Evolutionary conservation across 2,888 invertebrate genomes (phyloP).

Genomic region (Agrilus mali): DNA sequence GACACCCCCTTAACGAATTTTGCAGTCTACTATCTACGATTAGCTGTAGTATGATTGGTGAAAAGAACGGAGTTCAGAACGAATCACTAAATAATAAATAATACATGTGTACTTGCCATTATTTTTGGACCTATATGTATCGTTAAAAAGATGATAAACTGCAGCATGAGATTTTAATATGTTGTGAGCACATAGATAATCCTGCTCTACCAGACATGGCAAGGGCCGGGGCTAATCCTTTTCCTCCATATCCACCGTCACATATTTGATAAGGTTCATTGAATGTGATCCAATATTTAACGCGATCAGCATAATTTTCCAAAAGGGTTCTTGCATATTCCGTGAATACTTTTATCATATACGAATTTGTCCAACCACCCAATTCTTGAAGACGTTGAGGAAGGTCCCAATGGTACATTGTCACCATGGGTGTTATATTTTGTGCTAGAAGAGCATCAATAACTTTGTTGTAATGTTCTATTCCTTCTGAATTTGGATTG

Average conservation of each 20-base stretch:
- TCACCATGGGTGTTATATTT: slow-evolving; percentile 40
- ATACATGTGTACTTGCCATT: slow-evolving; percentile 11
- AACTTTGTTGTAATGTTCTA: slow-evolving; percentile 61
- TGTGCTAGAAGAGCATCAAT: slow-evolving; percentile 51
- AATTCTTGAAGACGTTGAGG: slow-evolving; percentile 34
- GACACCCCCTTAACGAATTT: too few species aligned
- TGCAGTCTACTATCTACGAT: too few species aligned
- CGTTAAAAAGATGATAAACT: slow-evolving; percentile 29
- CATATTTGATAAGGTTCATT: slow-evolving; percentile 33
- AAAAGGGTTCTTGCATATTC: slow-evolving; percentile 38
- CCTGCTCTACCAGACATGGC: slow-evolving; percentile 37
- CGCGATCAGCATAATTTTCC: slow-evolving; percentile 16
- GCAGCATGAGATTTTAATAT: slow-evolving; percentile 34
- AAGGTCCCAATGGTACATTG: slow-evolving; percentile 27
- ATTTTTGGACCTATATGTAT: slow-evolving; percentile 1
- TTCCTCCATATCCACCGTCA: slow-evolving; percentile 19
- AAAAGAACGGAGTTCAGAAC: too few species aligned
- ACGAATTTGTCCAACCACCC: slow-evolving; percentile 50
- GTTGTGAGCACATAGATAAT: slow-evolving; percentile 44
- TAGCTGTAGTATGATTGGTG: too few species aligned
- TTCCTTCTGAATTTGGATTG: slow-evolving; percentile 52
- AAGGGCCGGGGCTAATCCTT: slow-evolving; percentile 34
- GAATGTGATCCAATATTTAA: slow-evolving; percentile 37
- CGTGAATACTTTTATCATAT: slow-evolving; percentile 39
- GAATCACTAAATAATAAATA: too few species aligned